Evolutionary conservation across 2,113 vertebrate genomes (phyloP).

Genomic region (Bufo bufo): DNA sequence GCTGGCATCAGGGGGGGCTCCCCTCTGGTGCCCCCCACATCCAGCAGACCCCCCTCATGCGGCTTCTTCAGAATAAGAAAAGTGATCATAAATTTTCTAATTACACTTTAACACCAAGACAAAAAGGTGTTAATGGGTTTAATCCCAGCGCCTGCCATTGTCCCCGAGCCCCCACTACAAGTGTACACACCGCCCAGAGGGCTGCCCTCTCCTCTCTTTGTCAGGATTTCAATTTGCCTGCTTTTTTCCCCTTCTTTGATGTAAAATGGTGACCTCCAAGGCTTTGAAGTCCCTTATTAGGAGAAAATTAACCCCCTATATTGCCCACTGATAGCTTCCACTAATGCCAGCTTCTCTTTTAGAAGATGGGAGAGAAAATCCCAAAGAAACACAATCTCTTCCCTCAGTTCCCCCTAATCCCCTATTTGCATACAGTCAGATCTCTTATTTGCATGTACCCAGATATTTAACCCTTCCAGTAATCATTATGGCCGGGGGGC

Average conservation of each 20-base stretch:
- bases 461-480: constrained; percentile 22
- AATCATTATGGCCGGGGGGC: background rate
- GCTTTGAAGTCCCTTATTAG: constrained; percentile 85
- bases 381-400: constrained; percentile 24
- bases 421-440: constrained; percentile 38
- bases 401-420: constrained; percentile 27
- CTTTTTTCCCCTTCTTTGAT: constrained; percentile 75
- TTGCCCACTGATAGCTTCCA: constrained; percentile 65
- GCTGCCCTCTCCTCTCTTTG: constrained; percentile 73
- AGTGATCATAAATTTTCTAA: constrained; percentile 76
- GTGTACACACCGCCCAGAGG: constrained; percentile 79
- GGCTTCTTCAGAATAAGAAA: constrained; percentile 64
- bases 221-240: constrained; percentile 75
- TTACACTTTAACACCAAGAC: constrained; percentile 75
- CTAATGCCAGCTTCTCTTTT: constrained; percentile 62
- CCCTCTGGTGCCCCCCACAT: background rate
- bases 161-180: constrained; percentile 73
- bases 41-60: background rate
- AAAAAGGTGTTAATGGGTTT: constrained; percentile 76
- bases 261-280: constrained; percentile 77
- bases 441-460: constrained; percentile 32
- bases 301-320: constrained; percentile 73
- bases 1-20: background rate
- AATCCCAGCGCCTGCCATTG: constrained; percentile 71
- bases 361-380: constrained; percentile 58